Conservation (phyloP, 2,888 invertebrate species). For the Scaptomyza reducta region DNA sequence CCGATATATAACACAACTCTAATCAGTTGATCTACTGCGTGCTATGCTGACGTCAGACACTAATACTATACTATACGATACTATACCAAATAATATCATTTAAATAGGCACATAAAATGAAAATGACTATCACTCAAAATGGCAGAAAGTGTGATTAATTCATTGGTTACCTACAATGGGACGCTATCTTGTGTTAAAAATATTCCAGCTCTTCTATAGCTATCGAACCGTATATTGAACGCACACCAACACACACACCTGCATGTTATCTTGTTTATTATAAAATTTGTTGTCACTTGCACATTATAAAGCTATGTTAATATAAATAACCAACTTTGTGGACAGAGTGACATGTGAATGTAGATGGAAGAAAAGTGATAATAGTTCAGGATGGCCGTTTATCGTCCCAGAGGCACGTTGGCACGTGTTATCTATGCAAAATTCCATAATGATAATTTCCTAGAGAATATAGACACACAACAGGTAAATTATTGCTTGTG, state of each 20-base stretch:
- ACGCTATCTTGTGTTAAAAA: slow-evolving; percentile 3
- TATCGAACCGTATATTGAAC: slow-evolving; percentile 5
- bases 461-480: slow-evolving; percentile 83
- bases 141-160: neutral
- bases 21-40: neutral
- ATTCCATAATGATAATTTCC: slow-evolving; percentile 83
- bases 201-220: neutral
- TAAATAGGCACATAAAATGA: neutral
- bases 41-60: neutral
- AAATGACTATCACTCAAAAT: neutral
- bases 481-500: slow-evolving; percentile 59
- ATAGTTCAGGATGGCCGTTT: slow-evolving; percentile 68
- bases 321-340: neutral
- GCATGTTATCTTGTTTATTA: slow-evolving; percentile 23
- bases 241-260: neutral
- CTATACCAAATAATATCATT: neutral
- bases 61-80: no score
- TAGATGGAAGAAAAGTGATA: slow-evolving; percentile 14
- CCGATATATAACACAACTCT: neutral
- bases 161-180: neutral
- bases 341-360: slow-evolving; percentile 8
- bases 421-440: slow-evolving; percentile 84
- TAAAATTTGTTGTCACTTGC: slow-evolving; percentile 23
- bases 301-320: slow-evolving; percentile 1
- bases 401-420: slow-evolving; percentile 82